phyloP scores from a whole-genome alignment of 2,888 invertebrate species.

The Abscondita cerata region DNA sequence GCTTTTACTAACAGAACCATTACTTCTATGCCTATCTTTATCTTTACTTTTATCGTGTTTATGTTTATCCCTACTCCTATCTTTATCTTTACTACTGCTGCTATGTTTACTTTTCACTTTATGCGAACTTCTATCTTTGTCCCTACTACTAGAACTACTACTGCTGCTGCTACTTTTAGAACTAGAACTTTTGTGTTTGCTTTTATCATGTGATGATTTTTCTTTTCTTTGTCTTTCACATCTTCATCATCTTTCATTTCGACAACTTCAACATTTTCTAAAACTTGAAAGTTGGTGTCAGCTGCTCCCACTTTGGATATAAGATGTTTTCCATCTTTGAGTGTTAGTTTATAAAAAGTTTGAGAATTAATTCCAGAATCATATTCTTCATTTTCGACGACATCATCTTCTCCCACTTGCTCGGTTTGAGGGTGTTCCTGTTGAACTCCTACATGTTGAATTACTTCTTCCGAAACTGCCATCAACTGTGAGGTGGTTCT shows the following conservation, averaged over 20 bases:
- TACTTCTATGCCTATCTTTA: slow-evolving; percentile 45
- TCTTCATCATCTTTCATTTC: slow-evolving; percentile 34
- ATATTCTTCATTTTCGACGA: slow-evolving; percentile 18
- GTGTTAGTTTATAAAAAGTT: slow-evolving; percentile 67
- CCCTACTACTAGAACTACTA: slow-evolving; percentile 42
- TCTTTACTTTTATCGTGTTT: slow-evolving; percentile 43
- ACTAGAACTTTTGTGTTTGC: slow-evolving; percentile 37
- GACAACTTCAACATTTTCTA: slow-evolving; percentile 47
- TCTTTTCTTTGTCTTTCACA: slow-evolving; percentile 31
- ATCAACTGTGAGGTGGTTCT: too few relatives aligned
- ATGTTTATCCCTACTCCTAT: slow-evolving; percentile 47
- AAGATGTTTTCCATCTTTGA: slow-evolving; percentile 76
- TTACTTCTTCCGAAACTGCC: slow-evolving; percentile 34
- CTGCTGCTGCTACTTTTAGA: slow-evolving; percentile 27
- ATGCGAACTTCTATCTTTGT: slow-evolving; percentile 55
- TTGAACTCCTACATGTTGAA: slow-evolving; percentile 4
- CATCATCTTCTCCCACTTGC: slow-evolving; percentile 7
- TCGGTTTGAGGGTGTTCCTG: neutral
- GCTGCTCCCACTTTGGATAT: slow-evolving; percentile 63
- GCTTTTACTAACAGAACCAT: slow-evolving; percentile 39
- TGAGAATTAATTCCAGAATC: slow-evolving; percentile 38
- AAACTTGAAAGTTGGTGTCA: slow-evolving; percentile 46
- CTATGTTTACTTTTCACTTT: slow-evolving; percentile 49
- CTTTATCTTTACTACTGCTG: slow-evolving; percentile 43
- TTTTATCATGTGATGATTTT: slow-evolving; percentile 45